Evolutionary conservation across 2,888 invertebrate genomes (phyloP).

Genomic region (Heliconius sara): DNA sequence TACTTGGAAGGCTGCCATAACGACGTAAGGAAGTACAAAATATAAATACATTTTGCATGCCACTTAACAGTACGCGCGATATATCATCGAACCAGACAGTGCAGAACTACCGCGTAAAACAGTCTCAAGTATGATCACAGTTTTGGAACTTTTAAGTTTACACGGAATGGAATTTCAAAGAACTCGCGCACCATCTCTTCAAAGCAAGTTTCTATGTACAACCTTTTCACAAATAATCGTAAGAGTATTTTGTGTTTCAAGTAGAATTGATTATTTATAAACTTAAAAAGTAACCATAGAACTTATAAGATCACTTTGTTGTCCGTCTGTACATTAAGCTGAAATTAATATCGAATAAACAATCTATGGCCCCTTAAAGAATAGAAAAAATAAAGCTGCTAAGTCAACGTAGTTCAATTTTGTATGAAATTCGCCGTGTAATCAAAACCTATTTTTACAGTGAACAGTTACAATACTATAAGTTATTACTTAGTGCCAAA

Average conservation of each 20-base stretch:
- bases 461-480: too few species aligned
- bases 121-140: slow-evolving; percentile 51
- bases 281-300: too few species aligned
- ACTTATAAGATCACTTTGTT: too few species aligned
- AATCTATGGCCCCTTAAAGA: too few species aligned
- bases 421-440: too few species aligned
- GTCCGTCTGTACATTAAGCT: too few species aligned
- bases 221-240: slow-evolving; percentile 5
- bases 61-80: slow-evolving; percentile 78
- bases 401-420: too few species aligned
- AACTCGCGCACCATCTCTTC: slow-evolving; percentile 36
- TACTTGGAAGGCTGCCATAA: slow-evolving; percentile 80
- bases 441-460: too few species aligned
- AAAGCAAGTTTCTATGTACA: slow-evolving; percentile 32
- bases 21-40: slow-evolving; percentile 79
- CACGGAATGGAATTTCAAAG: slow-evolving; percentile 39
- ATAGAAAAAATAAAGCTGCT: too few species aligned
- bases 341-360: too few species aligned
- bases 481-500: too few species aligned
- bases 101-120: slow-evolving; percentile 54
- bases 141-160: slow-evolving; percentile 50
- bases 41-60: slow-evolving; percentile 83
- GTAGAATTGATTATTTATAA: background rate
- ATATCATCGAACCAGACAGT: slow-evolving; percentile 69
- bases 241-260: background rate